Conservation (phyloP, 2,113 vertebrate genomes). For the Pycnonotus jocosus region DNA sequence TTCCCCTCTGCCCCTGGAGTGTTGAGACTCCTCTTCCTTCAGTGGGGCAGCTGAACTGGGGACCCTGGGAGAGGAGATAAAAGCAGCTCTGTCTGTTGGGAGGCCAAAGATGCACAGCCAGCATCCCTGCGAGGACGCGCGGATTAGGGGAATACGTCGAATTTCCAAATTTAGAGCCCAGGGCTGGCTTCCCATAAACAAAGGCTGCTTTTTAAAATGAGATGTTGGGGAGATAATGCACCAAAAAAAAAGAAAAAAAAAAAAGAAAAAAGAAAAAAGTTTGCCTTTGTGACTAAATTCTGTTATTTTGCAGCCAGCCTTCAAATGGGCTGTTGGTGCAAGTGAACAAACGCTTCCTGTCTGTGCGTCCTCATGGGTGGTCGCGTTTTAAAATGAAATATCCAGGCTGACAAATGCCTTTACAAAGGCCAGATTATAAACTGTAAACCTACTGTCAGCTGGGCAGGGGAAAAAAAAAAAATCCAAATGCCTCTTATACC, state of each 20-base stretch:
- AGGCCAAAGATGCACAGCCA: conserved; percentile 43
- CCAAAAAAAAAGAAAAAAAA: conserved; percentile 39
- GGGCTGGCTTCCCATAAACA: conserved; percentile 85
- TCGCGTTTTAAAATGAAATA: conserved; percentile 82
- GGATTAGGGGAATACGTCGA: conserved; percentile 68
- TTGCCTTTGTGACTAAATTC: conserved; percentile 73
- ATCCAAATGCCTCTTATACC: conserved; percentile 71
- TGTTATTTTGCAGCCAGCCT: conserved; percentile 76
- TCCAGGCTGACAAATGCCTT: conserved; percentile 91
- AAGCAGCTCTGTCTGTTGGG: conserved; percentile 34
- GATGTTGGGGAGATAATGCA: conserved; percentile 71
- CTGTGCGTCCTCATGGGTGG: conserved; percentile 86
- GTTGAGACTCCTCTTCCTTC: conserved; percentile 13
- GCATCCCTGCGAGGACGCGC: conserved; percentile 21
- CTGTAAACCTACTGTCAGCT: conserved; percentile 89
- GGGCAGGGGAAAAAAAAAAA: conserved; percentile 72
- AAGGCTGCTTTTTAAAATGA: conserved; percentile 66
- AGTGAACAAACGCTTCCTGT: conserved; percentile 78
- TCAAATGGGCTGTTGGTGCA: conserved; percentile 69
- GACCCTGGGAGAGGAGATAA: conserved; percentile 9
- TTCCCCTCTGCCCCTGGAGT: conserved; percentile 45
- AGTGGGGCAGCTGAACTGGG: background rate
- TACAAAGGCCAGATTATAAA: conserved; percentile 89
- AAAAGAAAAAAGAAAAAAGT: conserved; percentile 61
- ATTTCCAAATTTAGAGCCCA: conserved; percentile 85